phyloP scores from a whole-genome alignment of 53 echinoderm and acorn worm species.

The Luidia sarsii region DNA sequence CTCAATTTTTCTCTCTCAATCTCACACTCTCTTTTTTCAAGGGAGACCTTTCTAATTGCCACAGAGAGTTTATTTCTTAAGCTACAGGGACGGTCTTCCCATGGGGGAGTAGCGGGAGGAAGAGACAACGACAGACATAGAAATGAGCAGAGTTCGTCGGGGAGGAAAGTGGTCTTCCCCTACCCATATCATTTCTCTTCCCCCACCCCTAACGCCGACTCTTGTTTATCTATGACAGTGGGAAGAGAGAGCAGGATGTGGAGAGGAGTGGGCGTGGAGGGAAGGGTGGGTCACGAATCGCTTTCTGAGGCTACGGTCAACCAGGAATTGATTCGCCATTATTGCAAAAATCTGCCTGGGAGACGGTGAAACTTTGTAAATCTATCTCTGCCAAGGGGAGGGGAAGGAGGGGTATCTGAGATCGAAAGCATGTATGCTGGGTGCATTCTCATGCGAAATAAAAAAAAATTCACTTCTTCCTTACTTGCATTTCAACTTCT shows the following conservation, averaged over 20 bases:
- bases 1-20: too few relatives aligned
- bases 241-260: neutral
- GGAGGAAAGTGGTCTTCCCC: too few relatives aligned
- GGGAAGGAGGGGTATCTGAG: too few relatives aligned
- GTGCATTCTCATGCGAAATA: conserved; percentile 25
- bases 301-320: too few relatives aligned
- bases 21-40: too few relatives aligned
- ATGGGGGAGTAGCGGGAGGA: neutral
- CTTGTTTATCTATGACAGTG: too few relatives aligned
- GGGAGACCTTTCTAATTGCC: conserved; percentile 36
- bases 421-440: conserved; percentile 41
- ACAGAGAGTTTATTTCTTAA: conserved; percentile 10
- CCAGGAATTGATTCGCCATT: conserved; percentile 36
- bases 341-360: conserved; percentile 1
- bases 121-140: too few relatives aligned
- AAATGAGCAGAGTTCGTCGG: too few relatives aligned
- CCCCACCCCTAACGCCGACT: too few relatives aligned
- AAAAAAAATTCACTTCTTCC: neutral
- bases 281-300: too few relatives aligned
- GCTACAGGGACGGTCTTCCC: neutral
- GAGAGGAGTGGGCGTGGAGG: too few relatives aligned
- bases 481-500: neutral
- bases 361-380: conserved; percentile 55
- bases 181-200: conserved; percentile 1
- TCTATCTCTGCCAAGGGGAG: conserved; percentile 46